Evolutionary conservation across 2,888 invertebrate genomes (phyloP), one percentile per base, ranked within the genome.

Genomic region (Odontocolon sp.): DNA sequence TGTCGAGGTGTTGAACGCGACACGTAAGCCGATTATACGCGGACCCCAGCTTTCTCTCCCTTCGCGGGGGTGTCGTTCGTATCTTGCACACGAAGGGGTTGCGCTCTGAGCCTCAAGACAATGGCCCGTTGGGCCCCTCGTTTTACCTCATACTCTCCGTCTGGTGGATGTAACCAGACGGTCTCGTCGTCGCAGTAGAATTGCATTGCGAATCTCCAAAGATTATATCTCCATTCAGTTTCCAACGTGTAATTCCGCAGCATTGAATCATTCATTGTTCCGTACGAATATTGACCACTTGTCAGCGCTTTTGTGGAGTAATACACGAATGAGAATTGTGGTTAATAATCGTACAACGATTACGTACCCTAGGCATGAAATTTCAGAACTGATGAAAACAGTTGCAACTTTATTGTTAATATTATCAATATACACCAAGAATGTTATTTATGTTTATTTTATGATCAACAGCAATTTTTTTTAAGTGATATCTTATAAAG

Each of bases 41-140:
- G 57, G 66, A 59, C 64, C 57, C 52, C 11, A 18, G 38, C 64
- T 26, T n/a, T 56, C 18, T 5, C 31, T 42, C 40, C 54, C 47
- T 18, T 74, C 42, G 63, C 18, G 59, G 36, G 33, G 38, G 57
- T 50, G 57, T 47, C 63, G 63, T 21, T 3, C 36, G 11, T 9
- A 33, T 64, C 63, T 47, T 14, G 33, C 26, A 26, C n/a, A 11
- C 21, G 16, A 38, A 36, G 23, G 50, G 42, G 56, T 14, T 23
- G n/a, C 59, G 40, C 31, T 42, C 36, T n/a, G 47, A 69, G 68
- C 59, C 52, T 45, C 71, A 63, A 71, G 68, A 69, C 68, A 69
- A 69, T 69, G 68, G 68, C 42, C 26, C 59, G 11, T 5, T 11
- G 26, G 56, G 57, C 50, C 57, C 14, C 47, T 16, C n/a, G 33